Conservation (phyloP, 2,113 vertebrate genomes). For the Odobenus rosmarus region DNA sequence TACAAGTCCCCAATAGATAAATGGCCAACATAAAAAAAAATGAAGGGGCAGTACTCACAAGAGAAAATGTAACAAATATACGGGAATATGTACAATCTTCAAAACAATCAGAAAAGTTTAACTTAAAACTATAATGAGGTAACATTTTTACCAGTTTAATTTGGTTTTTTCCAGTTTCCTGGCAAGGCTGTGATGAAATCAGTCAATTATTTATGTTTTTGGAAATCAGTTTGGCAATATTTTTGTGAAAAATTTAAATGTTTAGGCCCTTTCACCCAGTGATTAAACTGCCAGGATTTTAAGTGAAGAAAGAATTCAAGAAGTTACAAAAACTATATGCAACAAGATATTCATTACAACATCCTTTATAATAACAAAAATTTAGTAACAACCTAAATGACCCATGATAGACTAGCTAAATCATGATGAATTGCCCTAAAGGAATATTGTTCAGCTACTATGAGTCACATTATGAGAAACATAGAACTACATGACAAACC, state of each 20-base stretch:
- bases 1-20: neutral
- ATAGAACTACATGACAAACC: neutral
- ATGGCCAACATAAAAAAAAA: neutral
- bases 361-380: slow-evolving; percentile 51
- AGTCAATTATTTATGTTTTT: slow-evolving; percentile 39
- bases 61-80: slow-evolving; percentile 35
- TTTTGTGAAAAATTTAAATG: slow-evolving; percentile 45
- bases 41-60: neutral
- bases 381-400: neutral
- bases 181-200: neutral
- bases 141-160: slow-evolving; percentile 12
- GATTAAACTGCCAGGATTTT: slow-evolving; percentile 1
- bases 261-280: neutral
- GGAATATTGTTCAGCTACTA: neutral
- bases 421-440: neutral
- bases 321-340: slow-evolving; percentile 25
- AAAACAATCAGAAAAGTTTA: slow-evolving; percentile 48
- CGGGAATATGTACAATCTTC: neutral
- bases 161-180: neutral
- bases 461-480: slow-evolving; percentile 16
- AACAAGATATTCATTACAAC: slow-evolving; percentile 48
- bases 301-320: slow-evolving; percentile 41
- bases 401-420: neutral
- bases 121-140: slow-evolving; percentile 18
- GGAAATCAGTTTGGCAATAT: slow-evolving; percentile 21